A percentile compares a stretch with the other conserved stretches of the same genome.
phyloP scores from a whole-genome alignment of 2,888 invertebrate species.

The Megalurothrips usitatus region DNA sequence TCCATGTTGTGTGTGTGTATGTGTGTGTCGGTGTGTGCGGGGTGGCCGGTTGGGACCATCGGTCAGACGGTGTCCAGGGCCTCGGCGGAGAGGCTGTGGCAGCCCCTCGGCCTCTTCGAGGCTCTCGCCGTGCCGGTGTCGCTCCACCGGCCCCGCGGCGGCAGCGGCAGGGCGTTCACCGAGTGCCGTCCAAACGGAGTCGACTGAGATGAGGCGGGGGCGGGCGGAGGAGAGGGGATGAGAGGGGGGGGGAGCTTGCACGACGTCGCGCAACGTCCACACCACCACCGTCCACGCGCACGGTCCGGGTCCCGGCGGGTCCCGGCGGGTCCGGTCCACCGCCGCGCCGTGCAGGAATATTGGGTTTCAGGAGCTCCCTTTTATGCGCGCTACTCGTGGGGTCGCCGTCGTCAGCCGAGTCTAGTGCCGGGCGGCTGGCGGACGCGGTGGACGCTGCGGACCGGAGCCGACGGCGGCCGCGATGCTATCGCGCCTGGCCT shows the following conservation, averaged over 20 bases:
- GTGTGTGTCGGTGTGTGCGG: too few species aligned
- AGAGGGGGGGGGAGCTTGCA: not conserved
- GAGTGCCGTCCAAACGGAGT: not conserved
- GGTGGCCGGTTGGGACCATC: too few species aligned
- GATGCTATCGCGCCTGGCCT: too few species aligned
- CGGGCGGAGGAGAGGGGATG: not conserved
- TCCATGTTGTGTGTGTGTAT: not conserved
- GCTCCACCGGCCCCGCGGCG: too few species aligned
- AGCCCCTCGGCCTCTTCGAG: not conserved
- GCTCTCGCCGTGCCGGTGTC: too few species aligned
- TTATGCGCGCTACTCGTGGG: not conserved
- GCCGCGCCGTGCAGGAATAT: not conserved
- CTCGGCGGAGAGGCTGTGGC: not conserved
- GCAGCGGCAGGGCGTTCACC: not conserved
- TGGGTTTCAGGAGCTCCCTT: constrained; percentile 18
- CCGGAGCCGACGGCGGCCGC: too few species aligned
- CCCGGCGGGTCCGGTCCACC: not conserved
- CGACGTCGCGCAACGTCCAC: too few species aligned
- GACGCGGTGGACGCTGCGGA: not conserved
- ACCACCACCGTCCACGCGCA: too few species aligned
- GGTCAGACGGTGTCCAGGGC: not conserved
- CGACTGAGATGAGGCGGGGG: not conserved
- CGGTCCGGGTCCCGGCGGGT: too few species aligned
- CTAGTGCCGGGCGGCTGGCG: not conserved
- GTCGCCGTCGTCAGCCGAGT: not conserved